Evolutionary conservation across 2,113 vertebrate genomes (phyloP).

Genomic region (Electrona antarctica): DNA sequence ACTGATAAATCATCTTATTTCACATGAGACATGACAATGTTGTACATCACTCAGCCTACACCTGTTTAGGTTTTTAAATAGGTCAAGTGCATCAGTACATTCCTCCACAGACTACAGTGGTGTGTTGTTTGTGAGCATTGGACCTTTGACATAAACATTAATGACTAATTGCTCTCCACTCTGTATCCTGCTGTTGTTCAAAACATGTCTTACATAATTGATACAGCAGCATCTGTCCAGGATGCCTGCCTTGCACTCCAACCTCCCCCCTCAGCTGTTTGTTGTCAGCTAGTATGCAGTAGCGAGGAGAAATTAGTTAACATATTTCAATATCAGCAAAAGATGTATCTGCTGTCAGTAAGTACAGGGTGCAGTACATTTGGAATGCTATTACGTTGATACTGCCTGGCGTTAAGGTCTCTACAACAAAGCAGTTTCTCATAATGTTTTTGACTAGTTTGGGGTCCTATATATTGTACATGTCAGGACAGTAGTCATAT

Average conservation of each 20-base stretch:
- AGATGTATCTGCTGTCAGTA: too few species aligned
- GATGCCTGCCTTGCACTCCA: background rate
- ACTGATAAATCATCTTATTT: background rate
- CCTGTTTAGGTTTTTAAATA: constrained; percentile 5
- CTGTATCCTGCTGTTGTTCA: constrained; percentile 25
- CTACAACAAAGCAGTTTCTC: too few species aligned
- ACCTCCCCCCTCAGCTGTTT: too few species aligned
- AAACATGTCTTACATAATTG: constrained; percentile 27
- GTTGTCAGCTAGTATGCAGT: too few species aligned
- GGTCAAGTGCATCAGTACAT: background rate
- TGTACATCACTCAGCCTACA: background rate
- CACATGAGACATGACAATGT: background rate
- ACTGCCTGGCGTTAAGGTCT: too few species aligned
- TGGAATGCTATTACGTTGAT: too few species aligned
- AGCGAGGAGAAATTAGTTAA: too few species aligned
- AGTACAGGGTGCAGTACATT: too few species aligned
- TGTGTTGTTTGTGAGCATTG: constrained; percentile 22
- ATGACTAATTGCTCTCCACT: constrained; percentile 32
- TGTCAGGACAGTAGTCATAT: too few species aligned
- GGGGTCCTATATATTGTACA: too few species aligned
- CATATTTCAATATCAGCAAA: too few species aligned
- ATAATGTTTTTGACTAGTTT: too few species aligned
- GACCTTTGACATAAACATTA: constrained; percentile 40
- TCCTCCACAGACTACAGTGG: background rate
- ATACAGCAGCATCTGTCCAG: constrained; percentile 38